Conservation (phyloP, 2,797 vertebrate genomes). For the Lutjanus campechanus region DNA sequence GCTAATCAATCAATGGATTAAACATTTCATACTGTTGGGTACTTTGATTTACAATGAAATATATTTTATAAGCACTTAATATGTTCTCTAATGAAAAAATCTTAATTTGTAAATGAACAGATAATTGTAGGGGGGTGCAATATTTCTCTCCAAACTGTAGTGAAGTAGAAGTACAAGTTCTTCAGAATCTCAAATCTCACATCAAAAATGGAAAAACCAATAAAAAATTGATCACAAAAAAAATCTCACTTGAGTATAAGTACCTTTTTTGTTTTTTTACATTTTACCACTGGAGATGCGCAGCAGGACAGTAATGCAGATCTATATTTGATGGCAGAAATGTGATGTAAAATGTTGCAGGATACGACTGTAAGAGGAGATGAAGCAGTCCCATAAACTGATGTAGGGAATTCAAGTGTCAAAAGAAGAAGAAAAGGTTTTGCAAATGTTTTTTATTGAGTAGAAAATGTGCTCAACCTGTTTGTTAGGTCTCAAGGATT, state of each 20-base stretch:
- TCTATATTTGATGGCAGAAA: neutral
- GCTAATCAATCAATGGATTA: no score
- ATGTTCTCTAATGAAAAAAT: no score
- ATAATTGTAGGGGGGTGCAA: no score
- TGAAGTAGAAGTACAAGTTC: no score
- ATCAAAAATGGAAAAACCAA: no score
- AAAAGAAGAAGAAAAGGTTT: neutral
- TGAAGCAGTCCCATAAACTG: neutral
- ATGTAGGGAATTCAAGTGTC: neutral
- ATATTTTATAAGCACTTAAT: neutral
- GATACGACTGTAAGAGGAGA: neutral
- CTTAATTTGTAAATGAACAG: no score
- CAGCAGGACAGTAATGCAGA: neutral
- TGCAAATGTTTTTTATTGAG: neutral
- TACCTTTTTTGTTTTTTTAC: no score
- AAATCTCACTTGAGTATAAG: no score
- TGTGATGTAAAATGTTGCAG: neutral
- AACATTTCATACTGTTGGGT: neutral
- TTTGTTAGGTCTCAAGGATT: neutral
- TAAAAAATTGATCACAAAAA: no score
- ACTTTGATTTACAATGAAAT: neutral
- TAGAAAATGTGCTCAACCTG: neutral
- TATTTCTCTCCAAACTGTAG: no score
- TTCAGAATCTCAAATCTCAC: no score
- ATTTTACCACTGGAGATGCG: no score